A percentile compares a stretch with the other conserved stretches of the same genome.
phyloP scores from a whole-genome alignment of 2,888 invertebrate species.

The Invenusta paracnida region DNA sequence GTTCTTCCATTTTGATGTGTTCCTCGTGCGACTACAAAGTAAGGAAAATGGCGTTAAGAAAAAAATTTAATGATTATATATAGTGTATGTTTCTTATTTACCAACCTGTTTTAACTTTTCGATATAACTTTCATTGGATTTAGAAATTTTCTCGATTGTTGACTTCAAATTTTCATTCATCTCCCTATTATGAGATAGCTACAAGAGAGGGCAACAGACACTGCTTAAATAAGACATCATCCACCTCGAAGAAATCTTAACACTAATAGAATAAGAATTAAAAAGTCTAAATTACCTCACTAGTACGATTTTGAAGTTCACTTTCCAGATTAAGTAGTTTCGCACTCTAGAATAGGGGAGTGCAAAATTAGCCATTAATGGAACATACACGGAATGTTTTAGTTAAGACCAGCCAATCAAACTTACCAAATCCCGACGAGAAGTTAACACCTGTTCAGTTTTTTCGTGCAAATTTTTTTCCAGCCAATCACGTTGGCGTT shows the following conservation, averaged over 20 bases:
- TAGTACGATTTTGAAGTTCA: neutral
- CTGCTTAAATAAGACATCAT: neutral
- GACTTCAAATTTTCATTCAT: neutral
- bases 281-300: conserved; percentile 4
- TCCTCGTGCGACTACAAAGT: neutral
- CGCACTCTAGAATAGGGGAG: neutral
- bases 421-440: neutral
- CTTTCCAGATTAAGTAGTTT: neutral
- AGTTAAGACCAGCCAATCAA: no score
- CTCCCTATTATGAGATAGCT: neutral
- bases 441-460: neutral
- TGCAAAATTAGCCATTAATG: neutral
- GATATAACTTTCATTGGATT: neutral
- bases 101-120: neutral
- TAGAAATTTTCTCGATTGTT: neutral
- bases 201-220: neutral
- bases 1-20: neutral
- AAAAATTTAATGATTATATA: neutral
- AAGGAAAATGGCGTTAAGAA: neutral
- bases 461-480: neutral
- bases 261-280: no score
- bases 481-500: neutral
- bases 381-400: neutral
- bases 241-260: no score
- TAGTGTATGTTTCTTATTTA: neutral